Evolutionary conservation across 2,888 invertebrate species (phyloP), one percentile per base, ranked within the genome.

Genomic region (Biston betularia): DNA sequence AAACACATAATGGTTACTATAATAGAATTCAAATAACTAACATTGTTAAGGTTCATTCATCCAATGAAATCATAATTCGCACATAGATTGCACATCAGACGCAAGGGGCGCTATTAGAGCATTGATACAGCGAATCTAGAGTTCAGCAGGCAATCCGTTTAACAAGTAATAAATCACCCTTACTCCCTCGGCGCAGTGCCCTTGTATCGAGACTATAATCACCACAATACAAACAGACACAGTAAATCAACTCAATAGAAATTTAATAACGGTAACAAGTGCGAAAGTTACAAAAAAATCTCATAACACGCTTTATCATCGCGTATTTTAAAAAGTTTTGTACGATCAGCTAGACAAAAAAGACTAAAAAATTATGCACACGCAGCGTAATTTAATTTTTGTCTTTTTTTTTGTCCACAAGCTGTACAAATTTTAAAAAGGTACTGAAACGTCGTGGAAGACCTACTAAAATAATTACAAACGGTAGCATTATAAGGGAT

Each of bases 101-200:
- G 65, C 70, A 72, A 58, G 71, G 69, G 63, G 57, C 57, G 70
- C 74, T 71, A 80, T 76, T 74, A 75, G 74, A 74, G 68, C 76
- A 78, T 74, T 76, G 82, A 84, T 84, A 84, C 70, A 78, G 79
- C 74, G 82, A 86, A 87, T 88, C 82, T 85, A 82, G 81, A 83
- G 82, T 79, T 83, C 79, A 78, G 80, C 80, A 80, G 79, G 79
- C 85, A 88, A 92, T 90, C 88, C 88, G 84, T 89, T 90, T 90
- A 89, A 87, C 86, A 85, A 83, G 85, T 84, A 86, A 92, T 92
- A 92, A 90, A 92, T 92, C 90, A 91, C 88, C 82, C 78, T 65
- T 72, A 77, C 78, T 80, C 78, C 81, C 81, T 79, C 71, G 69
- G 74, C 52, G 42, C 49, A 38, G 38, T 9, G 38, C 55, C 46